A percentile compares a stretch with the other conserved stretches of the same genome.
Conservation (phyloP, 92 coral and sea anemone species). For the Palythoa caribaeorum region DNA sequence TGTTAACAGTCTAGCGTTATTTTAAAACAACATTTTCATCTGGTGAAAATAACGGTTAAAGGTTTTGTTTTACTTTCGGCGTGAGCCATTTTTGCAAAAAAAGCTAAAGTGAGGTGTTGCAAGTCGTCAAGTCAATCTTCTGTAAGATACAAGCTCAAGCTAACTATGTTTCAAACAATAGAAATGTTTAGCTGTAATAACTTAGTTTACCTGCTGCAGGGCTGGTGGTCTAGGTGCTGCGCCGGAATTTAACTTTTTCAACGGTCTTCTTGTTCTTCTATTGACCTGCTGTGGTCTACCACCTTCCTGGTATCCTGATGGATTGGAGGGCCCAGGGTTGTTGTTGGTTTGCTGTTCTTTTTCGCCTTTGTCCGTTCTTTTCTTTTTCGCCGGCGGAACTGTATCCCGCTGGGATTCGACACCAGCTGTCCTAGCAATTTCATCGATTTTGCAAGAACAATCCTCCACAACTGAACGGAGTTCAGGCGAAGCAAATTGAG, state of each 20-base stretch:
- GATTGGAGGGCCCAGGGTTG: constrained; percentile 14
- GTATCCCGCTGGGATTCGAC: not conserved
- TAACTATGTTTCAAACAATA: constrained; percentile 6
- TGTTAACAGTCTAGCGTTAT: not conserved
- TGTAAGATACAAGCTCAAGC: constrained; percentile 20
- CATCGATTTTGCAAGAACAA: not conserved
- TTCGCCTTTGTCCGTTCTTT: not conserved
- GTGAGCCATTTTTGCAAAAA: not conserved
- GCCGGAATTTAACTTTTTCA: not conserved
- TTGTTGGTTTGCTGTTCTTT: not conserved
- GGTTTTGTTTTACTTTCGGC: not conserved
- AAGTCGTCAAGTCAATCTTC: not conserved
- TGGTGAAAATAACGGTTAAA: not conserved
- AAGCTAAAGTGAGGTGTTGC: constrained; percentile 9
- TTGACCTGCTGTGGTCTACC: constrained; percentile 32
- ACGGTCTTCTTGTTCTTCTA: constrained; percentile 9
- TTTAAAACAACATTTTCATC: not conserved
- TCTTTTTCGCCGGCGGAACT: not conserved
- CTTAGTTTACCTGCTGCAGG: constrained; percentile 5
- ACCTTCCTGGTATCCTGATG: constrained; percentile 3
- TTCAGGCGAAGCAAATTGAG: constrained; percentile 35
- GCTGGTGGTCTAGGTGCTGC: constrained; percentile 24
- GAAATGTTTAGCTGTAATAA: not conserved
- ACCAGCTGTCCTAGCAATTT: constrained; percentile 4
- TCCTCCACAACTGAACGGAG: constrained; percentile 27